phyloP scores from a whole-genome alignment of 2,888 invertebrate genomes.

The Thymelicus sylvestris region DNA sequence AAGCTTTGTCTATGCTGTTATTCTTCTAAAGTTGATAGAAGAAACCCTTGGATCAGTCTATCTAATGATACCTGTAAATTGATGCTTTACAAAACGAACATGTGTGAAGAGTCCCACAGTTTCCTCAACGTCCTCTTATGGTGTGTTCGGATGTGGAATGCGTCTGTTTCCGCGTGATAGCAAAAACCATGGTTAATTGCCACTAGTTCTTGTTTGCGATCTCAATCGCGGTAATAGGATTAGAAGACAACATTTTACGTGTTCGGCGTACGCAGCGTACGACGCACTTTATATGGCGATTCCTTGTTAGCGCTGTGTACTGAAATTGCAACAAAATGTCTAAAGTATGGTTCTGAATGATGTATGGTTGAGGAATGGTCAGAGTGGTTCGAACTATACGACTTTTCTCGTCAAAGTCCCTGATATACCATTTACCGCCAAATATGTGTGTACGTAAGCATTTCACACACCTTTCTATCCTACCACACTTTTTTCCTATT shows the following conservation, averaged over 20 bases:
- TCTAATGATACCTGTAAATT: neutral
- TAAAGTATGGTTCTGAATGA: conserved; percentile 1
- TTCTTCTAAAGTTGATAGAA: too few species aligned
- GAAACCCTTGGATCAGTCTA: neutral
- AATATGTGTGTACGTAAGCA: too few species aligned
- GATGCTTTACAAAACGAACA: neutral
- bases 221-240: conserved; percentile 34
- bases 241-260: conserved; percentile 30
- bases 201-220: conserved; percentile 27
- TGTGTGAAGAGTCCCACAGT: conserved; percentile 15
- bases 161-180: conserved; percentile 31
- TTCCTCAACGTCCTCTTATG: conserved; percentile 27
- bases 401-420: too few species aligned
- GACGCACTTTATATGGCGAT: conserved; percentile 21
- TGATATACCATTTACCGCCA: too few species aligned
- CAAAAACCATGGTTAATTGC: conserved; percentile 35
- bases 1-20: too few species aligned
- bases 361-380: neutral
- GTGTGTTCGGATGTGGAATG: conserved; percentile 26
- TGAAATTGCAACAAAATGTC: conserved; percentile 22
- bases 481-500: too few species aligned
- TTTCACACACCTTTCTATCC: too few species aligned
- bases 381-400: neutral
- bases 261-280: conserved; percentile 15
- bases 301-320: conserved; percentile 23